Evolutionary conservation across 2,797 vertebrate species (phyloP).

Genomic region (Gymnothorax javanicus): DNA sequence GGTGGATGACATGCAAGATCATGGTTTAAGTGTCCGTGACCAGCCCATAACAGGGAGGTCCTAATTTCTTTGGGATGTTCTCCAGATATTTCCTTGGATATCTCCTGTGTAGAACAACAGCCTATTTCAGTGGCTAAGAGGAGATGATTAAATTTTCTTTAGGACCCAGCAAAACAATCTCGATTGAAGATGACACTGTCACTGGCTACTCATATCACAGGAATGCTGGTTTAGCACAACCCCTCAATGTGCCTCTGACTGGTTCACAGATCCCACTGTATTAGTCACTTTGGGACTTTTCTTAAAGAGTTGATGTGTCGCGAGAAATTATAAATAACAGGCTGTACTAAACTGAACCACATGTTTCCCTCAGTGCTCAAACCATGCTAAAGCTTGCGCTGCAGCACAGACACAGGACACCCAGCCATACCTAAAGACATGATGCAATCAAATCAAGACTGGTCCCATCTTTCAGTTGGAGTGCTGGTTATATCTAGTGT

Average conservation of each 20-base stretch:
- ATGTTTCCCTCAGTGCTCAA: slow-evolving; percentile 38
- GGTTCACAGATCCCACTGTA: neutral
- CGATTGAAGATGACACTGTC: slow-evolving; percentile 25
- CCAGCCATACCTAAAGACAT: neutral
- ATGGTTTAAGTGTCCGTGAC: slow-evolving; percentile 12
- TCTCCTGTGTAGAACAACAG: slow-evolving; percentile 12
- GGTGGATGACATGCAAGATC: neutral
- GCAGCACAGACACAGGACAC: neutral
- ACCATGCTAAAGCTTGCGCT: neutral
- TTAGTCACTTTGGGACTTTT: slow-evolving; percentile 31
- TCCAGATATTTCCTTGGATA: neutral
- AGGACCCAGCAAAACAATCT: slow-evolving; percentile 14
- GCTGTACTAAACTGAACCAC: slow-evolving; percentile 34
- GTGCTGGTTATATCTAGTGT: too few species aligned
- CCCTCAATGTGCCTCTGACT: slow-evolving; percentile 9
- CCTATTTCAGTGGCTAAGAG: neutral
- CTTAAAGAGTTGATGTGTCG: slow-evolving; percentile 22
- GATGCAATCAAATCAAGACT: too few species aligned
- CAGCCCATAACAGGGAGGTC: neutral
- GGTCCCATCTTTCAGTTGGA: too few species aligned
- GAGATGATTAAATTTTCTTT: slow-evolving; percentile 24
- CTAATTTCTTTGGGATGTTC: neutral
- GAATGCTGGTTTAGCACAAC: slow-evolving; percentile 27
- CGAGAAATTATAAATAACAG: slow-evolving; percentile 46
- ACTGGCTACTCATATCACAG: slow-evolving; percentile 23